Conservation (phyloP, 2,113 vertebrate genomes). For the Dryoscopus gambensis region DNA sequence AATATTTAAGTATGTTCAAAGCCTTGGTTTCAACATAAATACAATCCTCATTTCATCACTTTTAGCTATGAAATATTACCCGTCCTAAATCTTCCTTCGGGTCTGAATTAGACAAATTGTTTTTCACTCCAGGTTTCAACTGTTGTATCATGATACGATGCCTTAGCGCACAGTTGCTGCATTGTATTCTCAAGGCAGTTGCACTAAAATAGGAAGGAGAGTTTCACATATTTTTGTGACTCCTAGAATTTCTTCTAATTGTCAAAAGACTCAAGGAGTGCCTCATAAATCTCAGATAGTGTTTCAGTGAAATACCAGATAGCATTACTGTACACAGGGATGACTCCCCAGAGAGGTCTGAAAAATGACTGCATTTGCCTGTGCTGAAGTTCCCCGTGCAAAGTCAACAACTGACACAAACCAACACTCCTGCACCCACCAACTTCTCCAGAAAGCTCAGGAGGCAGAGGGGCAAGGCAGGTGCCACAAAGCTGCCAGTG, state of each 20-base stretch:
- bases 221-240: background rate
- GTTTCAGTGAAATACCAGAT: conserved; percentile 1
- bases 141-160: background rate
- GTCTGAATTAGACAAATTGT: background rate
- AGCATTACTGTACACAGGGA: background rate
- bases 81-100: background rate
- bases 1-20: background rate
- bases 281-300: background rate
- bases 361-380: background rate
- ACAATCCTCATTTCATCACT: background rate
- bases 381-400: background rate
- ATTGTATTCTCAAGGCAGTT: background rate
- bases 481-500: background rate
- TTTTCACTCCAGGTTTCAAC: background rate
- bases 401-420: background rate
- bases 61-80: background rate
- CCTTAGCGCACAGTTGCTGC: background rate
- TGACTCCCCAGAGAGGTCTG: background rate
- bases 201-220: background rate
- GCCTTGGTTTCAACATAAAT: background rate
- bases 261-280: background rate
- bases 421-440: background rate
- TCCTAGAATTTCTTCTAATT: background rate
- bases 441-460: background rate
- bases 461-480: background rate